Conservation (phyloP, 2,888 invertebrate genomes). For the Megamerina dolium region DNA sequence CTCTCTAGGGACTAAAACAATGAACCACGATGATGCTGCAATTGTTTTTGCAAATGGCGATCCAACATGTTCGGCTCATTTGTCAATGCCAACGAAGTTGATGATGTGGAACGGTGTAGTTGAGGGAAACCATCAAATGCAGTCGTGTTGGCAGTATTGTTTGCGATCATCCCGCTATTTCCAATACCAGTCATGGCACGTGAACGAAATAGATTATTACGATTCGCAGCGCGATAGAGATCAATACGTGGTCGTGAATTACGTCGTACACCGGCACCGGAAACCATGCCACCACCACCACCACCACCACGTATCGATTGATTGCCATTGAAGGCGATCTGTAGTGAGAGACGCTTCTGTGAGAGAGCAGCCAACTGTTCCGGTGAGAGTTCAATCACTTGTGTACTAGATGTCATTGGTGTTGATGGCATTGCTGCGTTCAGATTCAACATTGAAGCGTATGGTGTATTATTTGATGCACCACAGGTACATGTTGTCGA, state of each 20-base stretch:
- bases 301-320: too few relatives aligned
- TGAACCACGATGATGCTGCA: slow-evolving; percentile 42
- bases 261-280: slow-evolving; percentile 28
- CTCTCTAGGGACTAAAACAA: too few relatives aligned
- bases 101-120: slow-evolving; percentile 40
- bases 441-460: slow-evolving; percentile 8
- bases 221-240: slow-evolving; percentile 29
- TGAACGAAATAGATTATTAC: slow-evolving; percentile 42
- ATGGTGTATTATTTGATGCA: slow-evolving; percentile 3
- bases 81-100: slow-evolving; percentile 31
- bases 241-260: slow-evolving; percentile 32
- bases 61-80: slow-evolving; percentile 34
- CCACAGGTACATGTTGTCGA: slow-evolving; percentile 40
- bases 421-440: slow-evolving; percentile 1
- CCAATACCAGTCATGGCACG: slow-evolving; percentile 31
- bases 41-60: slow-evolving; percentile 31
- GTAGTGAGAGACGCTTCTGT: slow-evolving; percentile 45
- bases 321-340: slow-evolving; percentile 45
- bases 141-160: slow-evolving; percentile 23
- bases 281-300: too few relatives aligned
- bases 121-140: slow-evolving; percentile 26
- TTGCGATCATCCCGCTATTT: slow-evolving; percentile 22
- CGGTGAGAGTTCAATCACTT: slow-evolving; percentile 45
- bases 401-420: slow-evolving; percentile 15
- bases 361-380: slow-evolving; percentile 45